Conservation (phyloP, 2,113 vertebrate species). For the Plestiodon gilberti region DNA sequence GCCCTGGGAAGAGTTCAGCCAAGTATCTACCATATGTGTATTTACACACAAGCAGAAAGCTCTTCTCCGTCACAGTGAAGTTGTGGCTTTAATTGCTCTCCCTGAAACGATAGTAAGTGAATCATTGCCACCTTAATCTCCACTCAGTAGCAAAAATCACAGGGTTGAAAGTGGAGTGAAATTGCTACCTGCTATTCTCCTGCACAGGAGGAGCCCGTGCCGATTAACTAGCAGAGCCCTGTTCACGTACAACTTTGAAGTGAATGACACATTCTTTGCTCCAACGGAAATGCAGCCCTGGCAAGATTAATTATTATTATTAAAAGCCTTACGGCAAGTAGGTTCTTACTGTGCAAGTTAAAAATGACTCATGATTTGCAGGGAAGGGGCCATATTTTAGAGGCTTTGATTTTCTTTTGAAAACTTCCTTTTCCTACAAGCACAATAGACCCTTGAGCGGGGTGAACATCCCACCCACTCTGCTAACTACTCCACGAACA, state of each 20-base stretch:
- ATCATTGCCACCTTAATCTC: slow-evolving; percentile 12
- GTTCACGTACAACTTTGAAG: slow-evolving; percentile 2
- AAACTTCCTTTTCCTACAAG: background rate
- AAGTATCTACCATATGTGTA: background rate
- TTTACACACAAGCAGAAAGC: fast-evolving
- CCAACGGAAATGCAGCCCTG: background rate
- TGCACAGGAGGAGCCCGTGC: background rate
- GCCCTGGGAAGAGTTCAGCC: too few species aligned
- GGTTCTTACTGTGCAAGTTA: background rate
- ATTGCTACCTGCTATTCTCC: slow-evolving; percentile 25
- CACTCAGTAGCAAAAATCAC: slow-evolving; percentile 1
- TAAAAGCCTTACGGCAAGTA: background rate
- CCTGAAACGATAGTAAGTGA: slow-evolving; percentile 4
- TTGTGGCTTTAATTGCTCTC: slow-evolving; percentile 10
- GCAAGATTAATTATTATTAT: slow-evolving; percentile 32
- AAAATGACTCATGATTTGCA: background rate
- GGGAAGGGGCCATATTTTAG: background rate
- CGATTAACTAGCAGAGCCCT: slow-evolving; percentile 10
- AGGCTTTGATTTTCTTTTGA: background rate
- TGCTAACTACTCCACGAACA: background rate
- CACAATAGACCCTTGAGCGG: background rate
- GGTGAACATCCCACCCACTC: background rate
- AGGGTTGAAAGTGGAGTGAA: slow-evolving; percentile 8
- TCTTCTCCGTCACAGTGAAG: fast-evolving
- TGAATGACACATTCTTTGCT: background rate